Evolutionary conservation across 2,888 invertebrate genomes (phyloP).

Genomic region (Nomada hirtipes): DNA sequence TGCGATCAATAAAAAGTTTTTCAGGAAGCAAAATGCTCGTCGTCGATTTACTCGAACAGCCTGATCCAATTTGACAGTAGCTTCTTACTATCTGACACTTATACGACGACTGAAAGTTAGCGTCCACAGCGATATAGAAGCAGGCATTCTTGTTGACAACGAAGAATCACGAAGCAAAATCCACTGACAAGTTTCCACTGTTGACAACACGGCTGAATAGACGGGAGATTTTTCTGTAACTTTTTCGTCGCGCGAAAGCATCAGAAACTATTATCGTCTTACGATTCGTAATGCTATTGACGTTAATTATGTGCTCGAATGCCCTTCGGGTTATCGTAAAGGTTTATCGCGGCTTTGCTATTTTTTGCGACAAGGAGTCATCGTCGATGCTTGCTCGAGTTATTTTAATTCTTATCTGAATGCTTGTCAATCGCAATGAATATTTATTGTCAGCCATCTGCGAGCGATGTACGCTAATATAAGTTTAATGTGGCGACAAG

Average conservation of each 20-base stretch:
- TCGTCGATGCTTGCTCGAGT: not conserved
- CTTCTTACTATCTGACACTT: too few species aligned
- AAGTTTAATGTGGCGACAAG: not conserved
- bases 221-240: not conserved
- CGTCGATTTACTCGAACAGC: too few species aligned
- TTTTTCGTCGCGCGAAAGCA: not conserved
- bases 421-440: slow-evolving; percentile 41
- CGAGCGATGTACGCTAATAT: slow-evolving; percentile 19
- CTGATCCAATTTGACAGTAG: not conserved
- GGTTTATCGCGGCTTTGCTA: slow-evolving; percentile 34
- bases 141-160: not conserved
- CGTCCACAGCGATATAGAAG: not conserved
- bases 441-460: slow-evolving; percentile 4
- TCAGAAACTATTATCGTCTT: not conserved
- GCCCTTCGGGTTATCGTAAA: slow-evolving; percentile 44
- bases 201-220: not conserved
- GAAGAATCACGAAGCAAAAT: not conserved
- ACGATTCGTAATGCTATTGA: slow-evolving; percentile 13
- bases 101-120: too few species aligned
- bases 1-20: slow-evolving; percentile 4
- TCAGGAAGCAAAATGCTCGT: too few species aligned
- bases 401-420: slow-evolving; percentile 31
- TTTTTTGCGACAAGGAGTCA: slow-evolving; percentile 39
- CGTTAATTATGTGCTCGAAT: slow-evolving; percentile 20
- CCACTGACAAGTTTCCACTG: slow-evolving; percentile 38